Percentiles rank a stretch among this genome's conserved stretches.
phyloP scores from a whole-genome alignment of 2,113 vertebrate species.

The Bubo bubo region DNA sequence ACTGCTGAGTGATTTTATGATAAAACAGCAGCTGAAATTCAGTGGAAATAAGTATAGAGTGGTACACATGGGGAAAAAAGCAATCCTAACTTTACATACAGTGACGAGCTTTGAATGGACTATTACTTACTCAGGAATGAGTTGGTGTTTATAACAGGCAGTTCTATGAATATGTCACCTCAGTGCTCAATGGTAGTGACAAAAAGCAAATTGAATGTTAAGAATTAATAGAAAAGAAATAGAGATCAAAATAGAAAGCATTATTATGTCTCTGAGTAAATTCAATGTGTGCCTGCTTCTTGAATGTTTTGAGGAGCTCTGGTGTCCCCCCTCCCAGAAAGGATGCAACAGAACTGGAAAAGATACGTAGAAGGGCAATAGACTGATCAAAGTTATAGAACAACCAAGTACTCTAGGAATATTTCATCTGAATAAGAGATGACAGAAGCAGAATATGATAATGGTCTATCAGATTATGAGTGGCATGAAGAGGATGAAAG shows the following conservation, averaged over 20 bases:
- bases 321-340: background rate
- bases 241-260: constrained; percentile 25
- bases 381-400: constrained; percentile 37
- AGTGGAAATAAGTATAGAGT: background rate
- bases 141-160: constrained; percentile 14
- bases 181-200: background rate
- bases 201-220: constrained; percentile 40
- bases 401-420: constrained; percentile 12
- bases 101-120: constrained; percentile 8
- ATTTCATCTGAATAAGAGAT: constrained; percentile 29
- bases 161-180: constrained; percentile 2
- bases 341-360: background rate
- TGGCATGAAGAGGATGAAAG: constrained; percentile 44
- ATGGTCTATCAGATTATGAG: constrained; percentile 42
- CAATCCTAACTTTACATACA: background rate
- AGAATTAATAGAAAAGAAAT: constrained; percentile 21
- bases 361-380: background rate
- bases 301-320: background rate
- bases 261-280: background rate
- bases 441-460: constrained; percentile 28
- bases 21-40: background rate
- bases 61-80: background rate
- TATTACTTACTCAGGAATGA: constrained; percentile 18
- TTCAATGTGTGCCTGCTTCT: background rate
- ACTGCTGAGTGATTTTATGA: background rate